Conservation (phyloP, 2,113 vertebrate genomes). For the Cichladusa arquata region DNA sequence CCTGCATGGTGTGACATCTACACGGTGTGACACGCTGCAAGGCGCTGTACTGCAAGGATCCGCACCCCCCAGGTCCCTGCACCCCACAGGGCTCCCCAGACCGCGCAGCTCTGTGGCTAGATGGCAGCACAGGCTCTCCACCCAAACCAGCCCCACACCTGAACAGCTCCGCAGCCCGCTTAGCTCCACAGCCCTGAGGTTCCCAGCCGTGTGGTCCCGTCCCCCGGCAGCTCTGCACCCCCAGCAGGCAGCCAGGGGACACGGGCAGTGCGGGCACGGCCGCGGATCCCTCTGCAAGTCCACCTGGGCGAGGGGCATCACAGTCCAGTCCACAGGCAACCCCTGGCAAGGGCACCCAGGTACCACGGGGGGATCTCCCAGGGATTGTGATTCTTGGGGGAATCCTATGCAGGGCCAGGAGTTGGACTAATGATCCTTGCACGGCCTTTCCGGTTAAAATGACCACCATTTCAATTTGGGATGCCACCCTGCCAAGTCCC, state of each 20-base stretch:
- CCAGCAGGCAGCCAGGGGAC: neutral
- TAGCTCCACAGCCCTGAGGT: neutral
- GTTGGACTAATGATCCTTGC: neutral
- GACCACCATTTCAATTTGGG: neutral
- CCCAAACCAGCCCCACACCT: neutral
- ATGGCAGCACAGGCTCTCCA: neutral
- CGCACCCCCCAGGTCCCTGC: accelerated
- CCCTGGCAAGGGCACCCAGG: accelerated
- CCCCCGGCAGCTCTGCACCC: neutral
- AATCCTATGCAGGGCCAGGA: neutral
- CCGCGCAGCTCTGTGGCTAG: neutral
- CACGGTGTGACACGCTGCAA: neutral
- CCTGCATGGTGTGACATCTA: neutral
- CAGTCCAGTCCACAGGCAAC: neutral
- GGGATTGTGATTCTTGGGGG: neutral
- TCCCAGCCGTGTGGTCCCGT: neutral
- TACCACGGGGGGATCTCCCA: neutral
- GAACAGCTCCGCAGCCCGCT: neutral
- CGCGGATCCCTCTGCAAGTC: accelerated
- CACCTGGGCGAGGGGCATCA: accelerated
- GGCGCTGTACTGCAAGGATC: accelerated
- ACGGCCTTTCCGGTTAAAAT: neutral
- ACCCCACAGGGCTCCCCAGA: accelerated
- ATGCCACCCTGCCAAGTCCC: neutral
- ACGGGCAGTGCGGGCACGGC: neutral